phyloP scores from a whole-genome alignment of 2,113 vertebrate genomes.

The Coreoperca whiteheadi region DNA sequence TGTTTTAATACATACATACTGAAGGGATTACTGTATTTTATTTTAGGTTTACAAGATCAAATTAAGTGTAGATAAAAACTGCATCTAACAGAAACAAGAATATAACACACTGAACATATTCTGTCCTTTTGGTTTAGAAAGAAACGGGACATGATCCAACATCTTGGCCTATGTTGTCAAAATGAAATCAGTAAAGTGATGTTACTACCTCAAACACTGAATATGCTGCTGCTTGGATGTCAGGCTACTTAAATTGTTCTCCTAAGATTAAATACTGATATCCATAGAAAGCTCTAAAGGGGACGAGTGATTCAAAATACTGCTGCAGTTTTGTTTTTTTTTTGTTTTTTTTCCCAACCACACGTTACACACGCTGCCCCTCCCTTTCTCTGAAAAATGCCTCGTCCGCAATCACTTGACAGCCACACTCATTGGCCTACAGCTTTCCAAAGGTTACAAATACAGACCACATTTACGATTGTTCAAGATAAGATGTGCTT shows the following conservation, averaged over 20 bases:
- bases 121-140: not conserved
- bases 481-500: slow-evolving; percentile 64
- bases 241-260: not conserved
- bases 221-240: not conserved
- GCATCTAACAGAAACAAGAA: not conserved
- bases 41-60: not conserved
- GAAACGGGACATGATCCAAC: not conserved
- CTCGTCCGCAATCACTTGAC: slow-evolving; percentile 36
- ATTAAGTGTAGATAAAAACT: not conserved
- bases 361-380: slow-evolving; percentile 2
- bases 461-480: slow-evolving; percentile 52
- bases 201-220: not conserved
- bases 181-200: not conserved
- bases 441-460: slow-evolving; percentile 75
- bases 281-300: not conserved
- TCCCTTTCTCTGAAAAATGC: slow-evolving; percentile 40
- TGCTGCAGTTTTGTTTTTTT: slow-evolving; percentile 3
- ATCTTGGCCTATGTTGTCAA: not conserved
- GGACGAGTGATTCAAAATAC: not conserved
- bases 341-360: not conserved
- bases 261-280: not conserved
- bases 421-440: slow-evolving; percentile 28
- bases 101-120: not conserved
- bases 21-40: not conserved
- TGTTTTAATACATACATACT: not conserved